These are phyloP conservation scores for Mus spicilegus DNA, from an alignment of 2,113 vertebrate species.

Conservation along the genomic window DNA sequence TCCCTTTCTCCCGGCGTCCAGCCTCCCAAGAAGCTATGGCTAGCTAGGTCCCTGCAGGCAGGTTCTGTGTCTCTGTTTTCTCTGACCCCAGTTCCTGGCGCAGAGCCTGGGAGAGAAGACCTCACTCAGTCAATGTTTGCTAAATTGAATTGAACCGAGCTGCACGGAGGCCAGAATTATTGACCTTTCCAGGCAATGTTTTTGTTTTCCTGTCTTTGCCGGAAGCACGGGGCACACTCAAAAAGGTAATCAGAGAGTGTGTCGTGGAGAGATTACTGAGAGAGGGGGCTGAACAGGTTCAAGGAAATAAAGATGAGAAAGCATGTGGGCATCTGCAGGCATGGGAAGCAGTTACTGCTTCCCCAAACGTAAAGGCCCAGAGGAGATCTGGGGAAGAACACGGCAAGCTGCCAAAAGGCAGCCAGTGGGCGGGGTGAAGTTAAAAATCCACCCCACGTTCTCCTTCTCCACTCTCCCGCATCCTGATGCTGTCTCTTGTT, in stretches of 20 bases:
- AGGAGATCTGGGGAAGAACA: background rate
- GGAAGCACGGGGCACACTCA: slow-evolving; percentile 7
- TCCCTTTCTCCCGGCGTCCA: background rate
- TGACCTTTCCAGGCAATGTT: slow-evolving; percentile 64
- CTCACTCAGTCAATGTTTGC: slow-evolving; percentile 58
- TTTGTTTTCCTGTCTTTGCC: slow-evolving; percentile 52
- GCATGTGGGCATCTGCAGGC: background rate
- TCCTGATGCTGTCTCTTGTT: background rate
- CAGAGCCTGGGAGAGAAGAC: slow-evolving; percentile 10
- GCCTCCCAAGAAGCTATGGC: background rate
- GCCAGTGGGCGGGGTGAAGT: background rate
- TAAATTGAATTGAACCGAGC: slow-evolving; percentile 47
- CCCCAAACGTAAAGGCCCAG: background rate
- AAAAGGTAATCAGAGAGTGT: background rate
- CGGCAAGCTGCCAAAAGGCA: background rate
- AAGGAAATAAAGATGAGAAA: background rate
- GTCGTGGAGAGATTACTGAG: slow-evolving; percentile 1
- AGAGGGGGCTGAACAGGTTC: background rate
- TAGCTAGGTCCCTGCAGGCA: background rate
- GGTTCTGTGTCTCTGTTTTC: background rate
- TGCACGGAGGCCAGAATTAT: slow-evolving; percentile 13
- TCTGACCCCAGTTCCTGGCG: slow-evolving; percentile 21
- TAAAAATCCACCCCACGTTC: background rate
- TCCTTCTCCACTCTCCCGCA: background rate
- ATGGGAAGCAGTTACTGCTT: background rate